phyloP scores from a whole-genome alignment of 2,888 invertebrate species.

The Ophraella communa region DNA sequence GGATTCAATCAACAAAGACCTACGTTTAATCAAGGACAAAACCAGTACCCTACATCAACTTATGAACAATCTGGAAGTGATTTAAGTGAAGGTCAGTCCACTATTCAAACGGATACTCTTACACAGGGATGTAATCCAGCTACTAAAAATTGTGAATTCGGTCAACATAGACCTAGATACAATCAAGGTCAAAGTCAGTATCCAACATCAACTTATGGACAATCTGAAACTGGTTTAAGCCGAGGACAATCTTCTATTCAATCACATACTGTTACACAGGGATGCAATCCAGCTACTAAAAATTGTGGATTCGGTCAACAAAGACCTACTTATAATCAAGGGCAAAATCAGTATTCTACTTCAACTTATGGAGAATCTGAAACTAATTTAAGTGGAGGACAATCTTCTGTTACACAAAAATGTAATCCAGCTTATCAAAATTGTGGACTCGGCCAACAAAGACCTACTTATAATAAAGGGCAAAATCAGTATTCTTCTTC shows the following conservation, averaged over 20 bases:
- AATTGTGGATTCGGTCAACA: constrained; percentile 16
- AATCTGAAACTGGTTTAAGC: not conserved
- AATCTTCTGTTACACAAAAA: not conserved
- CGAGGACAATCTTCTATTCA: not conserved
- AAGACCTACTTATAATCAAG: not conserved
- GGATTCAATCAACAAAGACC: constrained; percentile 5
- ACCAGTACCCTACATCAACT: not conserved
- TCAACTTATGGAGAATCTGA: not conserved
- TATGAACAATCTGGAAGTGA: not conserved
- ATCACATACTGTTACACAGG: not conserved
- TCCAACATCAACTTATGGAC: not conserved
- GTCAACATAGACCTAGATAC: not conserved
- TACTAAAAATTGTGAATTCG: constrained; percentile 13
- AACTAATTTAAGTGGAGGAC: not conserved
- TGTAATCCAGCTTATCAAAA: constrained; percentile 17
- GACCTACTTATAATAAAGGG: not conserved
- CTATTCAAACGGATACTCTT: not conserved
- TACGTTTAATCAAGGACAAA: not conserved
- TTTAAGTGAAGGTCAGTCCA: not conserved
- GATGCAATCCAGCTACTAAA: constrained; percentile 31
- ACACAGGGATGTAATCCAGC: constrained; percentile 8
- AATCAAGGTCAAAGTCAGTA: not conserved
- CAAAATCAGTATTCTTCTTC: not conserved
- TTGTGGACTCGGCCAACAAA: constrained; percentile 8
- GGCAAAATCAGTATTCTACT: not conserved